Conservation (phyloP, 2,888 invertebrate genomes). For the Pandemis heparana region DNA sequence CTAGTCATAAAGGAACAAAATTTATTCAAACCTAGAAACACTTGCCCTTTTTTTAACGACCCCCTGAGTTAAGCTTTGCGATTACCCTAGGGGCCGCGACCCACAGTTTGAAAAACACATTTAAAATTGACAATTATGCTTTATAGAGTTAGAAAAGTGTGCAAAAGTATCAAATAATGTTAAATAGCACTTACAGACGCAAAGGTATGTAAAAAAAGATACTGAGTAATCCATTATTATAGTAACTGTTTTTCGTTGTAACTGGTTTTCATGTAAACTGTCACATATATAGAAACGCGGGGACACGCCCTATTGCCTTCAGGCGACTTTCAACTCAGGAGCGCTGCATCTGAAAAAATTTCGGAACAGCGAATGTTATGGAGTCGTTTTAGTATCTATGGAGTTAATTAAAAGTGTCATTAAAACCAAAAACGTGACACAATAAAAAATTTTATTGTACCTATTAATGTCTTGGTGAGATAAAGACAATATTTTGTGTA, state of each 20-base stretch:
- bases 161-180: not conserved
- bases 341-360: conserved; percentile 9
- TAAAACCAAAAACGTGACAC: too few relatives aligned
- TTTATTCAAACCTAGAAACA: too few relatives aligned
- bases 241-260: conserved; percentile 11
- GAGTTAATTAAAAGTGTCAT: too few relatives aligned
- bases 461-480: too few relatives aligned
- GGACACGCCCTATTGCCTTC: conserved; percentile 35
- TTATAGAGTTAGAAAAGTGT: not conserved
- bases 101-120: too few relatives aligned
- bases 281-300: conserved; percentile 32
- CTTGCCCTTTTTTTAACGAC: too few relatives aligned
- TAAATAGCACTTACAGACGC: conserved; percentile 28
- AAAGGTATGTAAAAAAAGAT: conserved; percentile 2
- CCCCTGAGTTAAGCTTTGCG: too few relatives aligned
- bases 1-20: too few relatives aligned
- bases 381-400: not conserved
- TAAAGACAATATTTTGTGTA: too few relatives aligned
- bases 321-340: conserved; percentile 7
- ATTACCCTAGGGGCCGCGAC: too few relatives aligned
- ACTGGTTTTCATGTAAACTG: conserved; percentile 17
- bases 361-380: conserved; percentile 14
- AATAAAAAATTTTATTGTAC: too few relatives aligned
- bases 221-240: conserved; percentile 32
- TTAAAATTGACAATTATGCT: not conserved